Base-by-base conservation (phyloP, 2,797 vertebrate species). In the Trachops cirrhosus region DNA sequence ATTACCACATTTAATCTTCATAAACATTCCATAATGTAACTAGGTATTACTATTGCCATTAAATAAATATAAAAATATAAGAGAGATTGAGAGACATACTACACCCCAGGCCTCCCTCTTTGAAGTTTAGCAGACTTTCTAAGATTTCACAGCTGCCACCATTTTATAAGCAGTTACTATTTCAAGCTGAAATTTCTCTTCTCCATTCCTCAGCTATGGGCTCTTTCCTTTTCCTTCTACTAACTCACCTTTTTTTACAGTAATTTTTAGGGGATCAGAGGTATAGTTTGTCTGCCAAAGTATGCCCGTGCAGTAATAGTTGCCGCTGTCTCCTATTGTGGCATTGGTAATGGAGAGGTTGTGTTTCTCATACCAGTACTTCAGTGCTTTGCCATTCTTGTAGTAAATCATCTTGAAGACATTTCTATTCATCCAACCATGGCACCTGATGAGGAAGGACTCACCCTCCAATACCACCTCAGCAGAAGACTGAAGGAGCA, bases 401-500 rank as follows among this genome's bases (percentile, higher is more conserved):
- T 96, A 98, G 82, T 94, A 98, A 44, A 26, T 89, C 88, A 97
- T 92, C n/a, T 93, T 97, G 19, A 6, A 57, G 62, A 92, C 6
- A 0, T 22, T 15, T 59, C 0, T 0, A 9, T 97, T 91, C 77
- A 0, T 97, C 97, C 97, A 97, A 11, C 94, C 3, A 5, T 86
- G 95, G 52, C 97, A 98, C 68, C 87, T 93, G 59, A 98, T 39
- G 80, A 67, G 1, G 29, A 98, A 29, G 50, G 94, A 1, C 29
- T 89, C 22, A 12, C 96, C 96, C 10, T 94, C 94, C 4, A 0
- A 0, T 9, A 97, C 48, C 52, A 34, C 18, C 4, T 83, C 9
- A 19, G 85, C 4, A 80, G 95, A 91, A 16, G 90, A 26, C 70
- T 98, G 97, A 79, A 98, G 94, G 9, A 98, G 87, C 37, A 97